phyloP scores from a whole-genome alignment of 1,140 invertebrate genomes.

The silkworm (Bombyx mori) region ASM3026992v2 NC_085127.1:3198501-3199000 shows the following conservation, averaged over 20 bases:
- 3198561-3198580: not conserved
- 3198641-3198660: slow-evolving; percentile 55
- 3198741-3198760: slow-evolving; percentile 12
- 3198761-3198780: slow-evolving; percentile 23
- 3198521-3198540: not conserved
- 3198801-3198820: slow-evolving; percentile 20
- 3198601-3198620: slow-evolving; percentile 56
- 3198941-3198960: no score
- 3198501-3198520: not conserved
- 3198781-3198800: slow-evolving; percentile 3
- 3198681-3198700: slow-evolving; percentile 54
- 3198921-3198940: no score
- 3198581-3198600: slow-evolving; percentile 13
- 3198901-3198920: no score
- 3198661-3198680: slow-evolving; percentile 53
- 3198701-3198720: slow-evolving; percentile 19
- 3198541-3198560: not conserved
- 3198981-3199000: no score
- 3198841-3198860: no score
- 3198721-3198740: no score
- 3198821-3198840: slow-evolving; percentile 11
- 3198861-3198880: no score
- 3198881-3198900: no score
- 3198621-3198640: slow-evolving; percentile 67
- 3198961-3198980: no score